Percentiles rank a stretch among this genome's conserved stretches.
Evolutionary conservation across 2,113 vertebrate genomes (phyloP).

Genomic region (Oreochromis spilurus): DNA sequence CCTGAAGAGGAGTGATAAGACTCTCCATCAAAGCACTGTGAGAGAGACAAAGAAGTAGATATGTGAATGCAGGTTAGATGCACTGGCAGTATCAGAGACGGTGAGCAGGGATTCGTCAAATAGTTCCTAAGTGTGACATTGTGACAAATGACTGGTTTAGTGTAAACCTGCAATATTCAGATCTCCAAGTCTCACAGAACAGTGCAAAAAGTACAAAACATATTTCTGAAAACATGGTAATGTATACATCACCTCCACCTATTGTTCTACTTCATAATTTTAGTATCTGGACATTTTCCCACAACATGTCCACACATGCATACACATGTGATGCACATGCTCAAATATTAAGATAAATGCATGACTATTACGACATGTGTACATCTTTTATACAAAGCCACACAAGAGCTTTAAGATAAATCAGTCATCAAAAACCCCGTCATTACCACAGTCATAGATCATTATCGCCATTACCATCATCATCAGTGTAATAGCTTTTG

Average conservation of each 20-base stretch:
- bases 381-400: neutral
- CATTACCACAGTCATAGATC: neutral
- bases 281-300: neutral
- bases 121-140: neutral
- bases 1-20: conserved; percentile 93
- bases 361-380: neutral
- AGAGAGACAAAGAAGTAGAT: neutral
- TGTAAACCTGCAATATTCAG: neutral
- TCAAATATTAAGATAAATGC: neutral
- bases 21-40: conserved; percentile 92
- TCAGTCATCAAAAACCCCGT: neutral
- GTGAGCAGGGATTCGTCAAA: neutral
- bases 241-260: neutral
- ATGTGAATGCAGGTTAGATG: neutral
- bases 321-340: neutral
- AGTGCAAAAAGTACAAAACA: neutral
- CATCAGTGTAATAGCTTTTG: conserved; percentile 9
- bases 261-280: neutral
- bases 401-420: neutral
- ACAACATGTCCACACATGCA: neutral
- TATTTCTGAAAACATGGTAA: neutral
- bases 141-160: neutral
- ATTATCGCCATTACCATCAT: neutral
- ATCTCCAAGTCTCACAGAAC: neutral
- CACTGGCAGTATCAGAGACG: rapidly evolving